These are phyloP conservation scores for Archips crataeganus DNA, from an alignment of 2,888 invertebrate species.

Conservation along the genomic window DNA sequence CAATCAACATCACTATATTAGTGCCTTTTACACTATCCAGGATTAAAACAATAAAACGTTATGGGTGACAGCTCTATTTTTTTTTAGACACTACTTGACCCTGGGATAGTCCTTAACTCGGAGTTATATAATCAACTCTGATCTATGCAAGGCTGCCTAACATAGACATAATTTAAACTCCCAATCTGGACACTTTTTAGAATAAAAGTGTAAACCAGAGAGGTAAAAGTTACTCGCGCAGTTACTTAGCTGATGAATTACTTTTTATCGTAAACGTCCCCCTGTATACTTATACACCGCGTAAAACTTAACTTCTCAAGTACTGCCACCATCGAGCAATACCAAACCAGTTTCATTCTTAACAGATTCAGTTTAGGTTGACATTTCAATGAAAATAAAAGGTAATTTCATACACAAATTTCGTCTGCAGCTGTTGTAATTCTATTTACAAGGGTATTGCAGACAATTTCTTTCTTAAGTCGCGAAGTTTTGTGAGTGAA, in stretches of 20 bases:
- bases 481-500: conserved; percentile 42
- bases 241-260: conserved; percentile 54
- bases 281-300: conserved; percentile 58
- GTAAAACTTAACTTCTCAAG: conserved; percentile 65
- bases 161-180: neutral
- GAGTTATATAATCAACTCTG: too few relatives aligned
- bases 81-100: too few relatives aligned
- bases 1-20: neutral
- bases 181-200: neutral
- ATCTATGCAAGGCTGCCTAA: too few relatives aligned
- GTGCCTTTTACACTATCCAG: too few relatives aligned
- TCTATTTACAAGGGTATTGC: conserved; percentile 44
- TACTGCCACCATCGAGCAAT: conserved; percentile 46
- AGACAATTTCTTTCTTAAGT: conserved; percentile 43
- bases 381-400: conserved; percentile 47
- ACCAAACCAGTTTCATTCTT: conserved; percentile 44
- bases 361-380: conserved; percentile 13
- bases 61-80: too few relatives aligned
- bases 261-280: conserved; percentile 54
- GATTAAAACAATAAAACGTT: too few relatives aligned
- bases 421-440: conserved; percentile 40
- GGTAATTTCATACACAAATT: conserved; percentile 44
- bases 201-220: conserved; percentile 20
- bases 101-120: too few relatives aligned
- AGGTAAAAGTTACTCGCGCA: conserved; percentile 31